Evolutionary conservation across 1,140 invertebrate genomes (phyloP), one percentile per base, ranked within the genome.

Genomic region (Lethrus apterus): DNA sequence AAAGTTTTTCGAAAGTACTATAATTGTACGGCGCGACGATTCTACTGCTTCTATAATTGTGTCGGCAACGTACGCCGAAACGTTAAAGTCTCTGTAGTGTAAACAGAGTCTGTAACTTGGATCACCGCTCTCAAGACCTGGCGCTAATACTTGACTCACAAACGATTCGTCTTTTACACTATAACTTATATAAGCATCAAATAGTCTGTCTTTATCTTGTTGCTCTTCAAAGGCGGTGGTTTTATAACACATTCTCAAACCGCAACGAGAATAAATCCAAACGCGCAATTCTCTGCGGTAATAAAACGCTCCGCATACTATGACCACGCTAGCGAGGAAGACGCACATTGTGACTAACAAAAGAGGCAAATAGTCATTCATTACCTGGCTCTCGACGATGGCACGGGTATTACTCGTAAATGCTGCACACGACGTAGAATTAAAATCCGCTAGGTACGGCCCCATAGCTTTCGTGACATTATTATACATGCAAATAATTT

Each of bases 1-100:
- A 70, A 94, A 96, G 71, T 92, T 91, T 65, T 89, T 89, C 2
- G 89, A 91, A 18, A 97, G 65, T 20, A 96, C 83, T 52, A 96
- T 77, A 32, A 96, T 87, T 10, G 91, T 93, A 57, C 91, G 77
- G 51, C 87, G 80, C 11, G 89, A 92, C 18, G 86, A 86, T 59
- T 93, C 89, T 2, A 92, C 88, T 0, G 89, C 90, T 63, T 93
- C 87, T 44, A 89, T 81, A 31, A 97, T 89, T 1, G 87, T 89
- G 61, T 92, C 89, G 1, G 86, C 83, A 4, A 91, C 82, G 64
- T 85, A 87, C 5, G 85, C 81, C 24, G 84, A 87, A 15, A 86
- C 83, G 54, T 87, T 87, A 35, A 87, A 79, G 64, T 92, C 88
- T 32, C 88, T 75, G 63, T 92, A 90, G 64, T 92, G 89, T 51